Percentiles rank a stretch among this genome's conserved stretches.
phyloP scores from a whole-genome alignment of 2,113 vertebrate species.

The Tachysurus fulvidraco region DNA sequence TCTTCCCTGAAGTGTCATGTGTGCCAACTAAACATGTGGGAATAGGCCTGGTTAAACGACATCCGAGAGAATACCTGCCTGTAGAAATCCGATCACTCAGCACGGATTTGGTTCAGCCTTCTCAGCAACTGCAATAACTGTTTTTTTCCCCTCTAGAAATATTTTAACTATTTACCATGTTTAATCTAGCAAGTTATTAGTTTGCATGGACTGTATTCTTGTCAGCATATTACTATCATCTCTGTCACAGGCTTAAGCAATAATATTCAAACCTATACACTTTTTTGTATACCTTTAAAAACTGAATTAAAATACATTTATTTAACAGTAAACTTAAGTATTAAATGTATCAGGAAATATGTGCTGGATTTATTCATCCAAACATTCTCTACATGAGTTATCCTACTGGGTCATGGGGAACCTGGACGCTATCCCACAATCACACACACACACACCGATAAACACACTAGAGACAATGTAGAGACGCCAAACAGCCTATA shows the following conservation, averaged over 20 bases:
- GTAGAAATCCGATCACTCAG: background rate
- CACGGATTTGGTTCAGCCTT: background rate
- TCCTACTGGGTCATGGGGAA: too few species aligned
- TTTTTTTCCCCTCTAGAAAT: background rate
- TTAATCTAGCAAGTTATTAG: background rate
- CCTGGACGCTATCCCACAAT: too few species aligned
- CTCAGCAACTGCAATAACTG: background rate
- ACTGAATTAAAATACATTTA: background rate
- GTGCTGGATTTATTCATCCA: background rate
- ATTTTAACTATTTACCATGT: background rate
- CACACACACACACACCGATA: too few species aligned
- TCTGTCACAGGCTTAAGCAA: background rate
- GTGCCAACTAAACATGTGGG: slow-evolving; percentile 68
- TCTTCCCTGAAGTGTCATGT: slow-evolving; percentile 49
- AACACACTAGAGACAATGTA: too few species aligned
- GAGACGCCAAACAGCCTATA: too few species aligned
- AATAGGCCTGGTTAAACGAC: slow-evolving; percentile 26
- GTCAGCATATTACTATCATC: background rate
- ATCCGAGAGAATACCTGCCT: slow-evolving; percentile 33
- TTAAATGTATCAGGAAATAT: too few species aligned
- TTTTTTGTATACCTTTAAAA: background rate
- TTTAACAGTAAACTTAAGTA: background rate
- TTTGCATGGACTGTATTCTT: background rate
- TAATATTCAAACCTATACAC: background rate
- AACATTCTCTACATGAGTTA: too few species aligned